These are phyloP conservation scores for Callopanchax toddi DNA, from an alignment of 2,113 vertebrate genomes.

Conservation along the genomic window DNA sequence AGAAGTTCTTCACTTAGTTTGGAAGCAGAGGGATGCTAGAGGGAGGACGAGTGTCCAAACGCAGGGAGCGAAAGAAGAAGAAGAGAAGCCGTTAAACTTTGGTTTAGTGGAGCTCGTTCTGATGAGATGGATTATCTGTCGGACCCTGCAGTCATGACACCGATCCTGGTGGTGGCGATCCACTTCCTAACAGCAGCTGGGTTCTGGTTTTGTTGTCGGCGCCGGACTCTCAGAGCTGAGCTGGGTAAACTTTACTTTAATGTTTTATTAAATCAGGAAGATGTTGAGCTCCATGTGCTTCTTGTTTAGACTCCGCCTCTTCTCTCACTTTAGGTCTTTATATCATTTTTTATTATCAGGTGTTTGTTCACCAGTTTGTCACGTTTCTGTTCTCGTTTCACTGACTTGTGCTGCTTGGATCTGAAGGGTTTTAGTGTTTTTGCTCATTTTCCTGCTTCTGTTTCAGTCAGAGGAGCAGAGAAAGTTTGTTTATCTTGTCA, in stretches of 20 bases:
- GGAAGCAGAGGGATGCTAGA: slow-evolving; percentile 46
- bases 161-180: slow-evolving; percentile 71
- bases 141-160: slow-evolving; percentile 61
- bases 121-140: slow-evolving; percentile 64
- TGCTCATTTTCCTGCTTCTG: slow-evolving; percentile 3
- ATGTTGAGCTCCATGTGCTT: slow-evolving; percentile 35
- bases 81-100: neutral
- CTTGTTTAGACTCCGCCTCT: slow-evolving; percentile 59
- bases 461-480: slow-evolving; percentile 22
- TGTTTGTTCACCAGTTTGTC: neutral
- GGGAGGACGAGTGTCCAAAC: neutral
- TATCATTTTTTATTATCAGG: neutral
- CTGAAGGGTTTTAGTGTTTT: neutral
- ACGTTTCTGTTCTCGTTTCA: neutral
- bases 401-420: slow-evolving; percentile 1
- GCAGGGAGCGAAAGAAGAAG: slow-evolving; percentile 36
- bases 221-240: neutral
- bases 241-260: slow-evolving; percentile 50
- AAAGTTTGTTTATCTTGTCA: slow-evolving; percentile 1
- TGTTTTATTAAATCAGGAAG: neutral
- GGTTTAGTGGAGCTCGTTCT: neutral
- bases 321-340: neutral
- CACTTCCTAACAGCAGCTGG: slow-evolving; percentile 78
- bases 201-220: slow-evolving; percentile 73
- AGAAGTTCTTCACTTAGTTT: slow-evolving; percentile 46